Evolutionary conservation across 2,113 vertebrate species (phyloP).

Genomic region (Antigone vipio): DNA sequence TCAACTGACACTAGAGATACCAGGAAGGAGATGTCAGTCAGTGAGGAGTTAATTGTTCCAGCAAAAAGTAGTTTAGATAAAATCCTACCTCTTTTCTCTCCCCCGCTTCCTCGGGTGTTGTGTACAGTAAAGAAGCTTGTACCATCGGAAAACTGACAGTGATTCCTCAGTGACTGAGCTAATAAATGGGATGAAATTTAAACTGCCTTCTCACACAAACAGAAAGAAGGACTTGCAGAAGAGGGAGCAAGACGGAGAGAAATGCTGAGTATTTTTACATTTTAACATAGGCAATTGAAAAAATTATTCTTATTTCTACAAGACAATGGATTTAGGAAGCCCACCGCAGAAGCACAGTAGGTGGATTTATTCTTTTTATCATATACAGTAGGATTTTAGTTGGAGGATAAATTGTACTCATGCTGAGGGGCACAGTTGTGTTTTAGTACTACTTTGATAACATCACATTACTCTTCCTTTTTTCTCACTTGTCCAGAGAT

Average conservation of each 20-base stretch:
- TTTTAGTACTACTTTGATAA: neutral
- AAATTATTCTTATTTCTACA: neutral
- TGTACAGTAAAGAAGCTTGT: neutral
- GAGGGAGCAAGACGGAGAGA: constrained; percentile 33
- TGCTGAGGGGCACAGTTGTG: neutral
- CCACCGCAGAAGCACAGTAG: constrained; percentile 79
- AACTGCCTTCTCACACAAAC: constrained; percentile 56
- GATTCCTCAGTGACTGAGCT: constrained; percentile 64
- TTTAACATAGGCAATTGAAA: constrained; percentile 7
- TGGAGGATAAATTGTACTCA: neutral
- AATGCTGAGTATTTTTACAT: constrained; percentile 51
- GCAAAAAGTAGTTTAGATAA: constrained; percentile 45
- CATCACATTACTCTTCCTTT: neutral
- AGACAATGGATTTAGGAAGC: constrained; percentile 80
- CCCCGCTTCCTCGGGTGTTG: neutral
- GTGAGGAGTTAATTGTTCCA: constrained; percentile 46
- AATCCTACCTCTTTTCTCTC: constrained; percentile 40
- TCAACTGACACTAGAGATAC: neutral
- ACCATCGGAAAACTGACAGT: constrained; percentile 11
- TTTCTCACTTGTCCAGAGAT: neutral
- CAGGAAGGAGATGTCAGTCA: neutral
- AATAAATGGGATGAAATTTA: constrained; percentile 70
- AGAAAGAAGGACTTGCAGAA: constrained; percentile 23
- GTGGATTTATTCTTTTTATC: constrained; percentile 68
- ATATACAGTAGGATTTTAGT: neutral